These are phyloP conservation scores for Anthophora plumipes DNA, from an alignment of 2,888 invertebrate genomes.

Conservation along the genomic window DNA sequence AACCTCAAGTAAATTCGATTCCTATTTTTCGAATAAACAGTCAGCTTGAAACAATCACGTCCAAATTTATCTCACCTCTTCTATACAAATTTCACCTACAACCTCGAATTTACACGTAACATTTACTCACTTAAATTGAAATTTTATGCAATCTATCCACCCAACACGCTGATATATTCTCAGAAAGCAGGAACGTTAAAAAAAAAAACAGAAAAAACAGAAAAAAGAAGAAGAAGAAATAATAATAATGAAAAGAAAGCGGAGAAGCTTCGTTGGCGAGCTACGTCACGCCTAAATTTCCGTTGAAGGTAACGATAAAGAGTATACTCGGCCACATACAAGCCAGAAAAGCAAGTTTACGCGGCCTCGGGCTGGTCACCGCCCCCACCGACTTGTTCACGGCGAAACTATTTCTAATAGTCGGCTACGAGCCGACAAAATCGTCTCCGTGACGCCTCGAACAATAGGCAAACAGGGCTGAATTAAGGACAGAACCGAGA, in stretches of 20 bases:
- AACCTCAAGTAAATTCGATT: neutral
- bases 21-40: neutral
- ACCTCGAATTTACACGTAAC: neutral
- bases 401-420: slow-evolving; percentile 79
- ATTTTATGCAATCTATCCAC: slow-evolving; percentile 4
- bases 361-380: slow-evolving; percentile 77
- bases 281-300: slow-evolving; percentile 31
- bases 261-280: neutral
- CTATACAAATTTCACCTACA: too few relatives aligned
- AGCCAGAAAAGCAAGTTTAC: slow-evolving; percentile 59
- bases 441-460: slow-evolving; percentile 53
- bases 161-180: neutral
- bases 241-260: neutral
- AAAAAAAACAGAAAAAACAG: too few relatives aligned
- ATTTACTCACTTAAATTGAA: neutral
- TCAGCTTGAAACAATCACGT: too few relatives aligned
- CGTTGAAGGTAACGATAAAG: slow-evolving; percentile 37
- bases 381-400: slow-evolving; percentile 73
- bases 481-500: slow-evolving; percentile 31
- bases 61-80: too few relatives aligned
- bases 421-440: slow-evolving; percentile 61
- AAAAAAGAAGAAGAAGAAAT: neutral
- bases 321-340: slow-evolving; percentile 18
- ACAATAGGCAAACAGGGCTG: slow-evolving; percentile 55
- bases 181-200: neutral